A percentile compares a stretch with the other conserved stretches of the same genome.
Conservation (phyloP, 35 echinoderm and acorn worm genomes). For the Stichopus chloronotus region DNA sequence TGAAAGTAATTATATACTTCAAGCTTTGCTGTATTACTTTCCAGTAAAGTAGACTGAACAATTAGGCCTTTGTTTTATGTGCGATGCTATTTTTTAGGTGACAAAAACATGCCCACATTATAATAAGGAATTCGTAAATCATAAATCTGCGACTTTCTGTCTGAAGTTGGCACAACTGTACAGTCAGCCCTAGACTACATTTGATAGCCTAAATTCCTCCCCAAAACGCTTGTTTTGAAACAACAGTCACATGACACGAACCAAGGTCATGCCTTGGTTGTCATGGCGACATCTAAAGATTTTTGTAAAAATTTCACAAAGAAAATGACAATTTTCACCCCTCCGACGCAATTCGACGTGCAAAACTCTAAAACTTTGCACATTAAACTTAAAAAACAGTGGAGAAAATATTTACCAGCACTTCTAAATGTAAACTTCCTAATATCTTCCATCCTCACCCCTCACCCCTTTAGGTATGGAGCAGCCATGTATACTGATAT, state of each 20-base stretch:
- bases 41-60: neutral
- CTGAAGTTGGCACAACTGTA: neutral
- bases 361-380: neutral
- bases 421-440: no score
- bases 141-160: neutral
- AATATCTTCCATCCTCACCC: no score
- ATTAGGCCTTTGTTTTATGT: neutral
- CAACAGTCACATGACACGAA: neutral
- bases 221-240: neutral
- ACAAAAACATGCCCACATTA: neutral
- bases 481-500: no score
- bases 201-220: neutral
- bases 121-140: neutral
- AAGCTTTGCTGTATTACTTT: no score
- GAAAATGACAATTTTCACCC: neutral
- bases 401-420: no score
- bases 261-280: neutral
- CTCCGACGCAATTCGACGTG: neutral
- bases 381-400: no score
- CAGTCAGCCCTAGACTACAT: neutral
- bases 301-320: conserved; percentile 5
- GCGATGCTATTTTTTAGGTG: neutral
- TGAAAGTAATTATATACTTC: no score
- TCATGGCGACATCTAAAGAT: neutral
- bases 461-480: neutral